Base-by-base conservation (phyloP, 2,113 vertebrate species). In the Sander lucioperca region DNA sequence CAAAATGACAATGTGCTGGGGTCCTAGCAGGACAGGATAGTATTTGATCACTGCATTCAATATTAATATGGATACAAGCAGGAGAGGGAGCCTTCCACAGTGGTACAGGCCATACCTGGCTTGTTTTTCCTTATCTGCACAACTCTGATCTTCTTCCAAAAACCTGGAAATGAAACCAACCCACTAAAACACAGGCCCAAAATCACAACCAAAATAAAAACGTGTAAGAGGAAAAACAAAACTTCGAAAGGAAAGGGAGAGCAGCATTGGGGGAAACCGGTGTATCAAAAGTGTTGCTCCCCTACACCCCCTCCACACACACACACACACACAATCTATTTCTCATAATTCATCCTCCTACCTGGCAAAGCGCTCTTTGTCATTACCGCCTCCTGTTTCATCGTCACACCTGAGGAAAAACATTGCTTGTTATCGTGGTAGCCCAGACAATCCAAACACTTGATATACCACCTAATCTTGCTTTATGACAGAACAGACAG, bases 351-450 rank as follows among this genome's bases (percentile, higher is more conserved):
- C 25, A 51, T 21, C 33, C 14, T 43, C 94, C 90, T 97, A 99
- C 98, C 98, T 98, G 88, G 98, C 97, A 94, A 99, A 99, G 3
- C 98, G 95, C 79, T 99, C 98, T 69, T 99, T 99, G 47, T 99
- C 98, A 82, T 93, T 93, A 2, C 95, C 96, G 71, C 96, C 95
- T 78, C 94, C 94, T 0, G 95, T 90, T 48, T 99, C 98, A 10
- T 99, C 98, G 0, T 99, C 98, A 69, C 97, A 98, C 54, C 98
- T 99, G 87, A 71, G 80, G 27, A 85, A 87, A 64, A 85, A 62
- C 25, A 25, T 3, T 14, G 23, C 3, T 51, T 43, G 12, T 67
- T 76, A 72, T 85, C 25, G 27, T 18, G 53, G 23, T 27, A 68
- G 45, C 5, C 0, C 5, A 27, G 1, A 30, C 25, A 47, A 36